A percentile compares a stretch with the other conserved stretches of the same genome.
These are phyloP conservation scores for Plumapathes pennacea DNA, from an alignment of 92 coral and sea anemone genomes.

Conservation along the genomic window DNA sequence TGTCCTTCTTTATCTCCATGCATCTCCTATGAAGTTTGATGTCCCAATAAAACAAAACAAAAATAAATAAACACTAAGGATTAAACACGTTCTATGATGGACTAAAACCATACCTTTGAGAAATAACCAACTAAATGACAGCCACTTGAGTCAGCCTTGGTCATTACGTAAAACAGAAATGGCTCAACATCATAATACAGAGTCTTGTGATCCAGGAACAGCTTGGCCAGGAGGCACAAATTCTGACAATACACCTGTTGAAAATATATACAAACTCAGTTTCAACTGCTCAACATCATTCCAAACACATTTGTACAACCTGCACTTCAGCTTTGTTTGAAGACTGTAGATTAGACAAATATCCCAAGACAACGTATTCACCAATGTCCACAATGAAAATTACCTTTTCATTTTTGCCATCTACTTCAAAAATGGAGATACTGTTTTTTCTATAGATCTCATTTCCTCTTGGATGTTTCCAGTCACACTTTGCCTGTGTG, in stretches of 20 bases:
- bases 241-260: constrained; percentile 85
- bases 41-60: too few species aligned
- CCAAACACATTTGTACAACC: background rate
- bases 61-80: too few species aligned
- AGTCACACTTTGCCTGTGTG: constrained; percentile 94
- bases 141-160: constrained; percentile 87
- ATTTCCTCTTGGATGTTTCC: constrained; percentile 91
- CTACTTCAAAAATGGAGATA: constrained; percentile 94
- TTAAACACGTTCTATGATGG: too few species aligned
- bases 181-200: constrained; percentile 98
- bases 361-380: background rate
- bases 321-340: background rate
- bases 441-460: constrained; percentile 89
- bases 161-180: constrained; percentile 93
- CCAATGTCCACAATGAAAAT: too few species aligned
- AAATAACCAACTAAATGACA: constrained; percentile 95
- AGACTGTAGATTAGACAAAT: background rate
- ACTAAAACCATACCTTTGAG: constrained; percentile 83
- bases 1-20: too few species aligned
- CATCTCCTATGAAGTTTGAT: too few species aligned
- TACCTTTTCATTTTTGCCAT: constrained; percentile 94
- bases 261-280: background rate
- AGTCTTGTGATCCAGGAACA: constrained; percentile 97
- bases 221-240: constrained; percentile 92
- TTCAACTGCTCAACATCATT: background rate